Evolutionary conservation across 2,797 vertebrate genomes (phyloP).

Genomic region (Phoeniculus purpureus): DNA sequence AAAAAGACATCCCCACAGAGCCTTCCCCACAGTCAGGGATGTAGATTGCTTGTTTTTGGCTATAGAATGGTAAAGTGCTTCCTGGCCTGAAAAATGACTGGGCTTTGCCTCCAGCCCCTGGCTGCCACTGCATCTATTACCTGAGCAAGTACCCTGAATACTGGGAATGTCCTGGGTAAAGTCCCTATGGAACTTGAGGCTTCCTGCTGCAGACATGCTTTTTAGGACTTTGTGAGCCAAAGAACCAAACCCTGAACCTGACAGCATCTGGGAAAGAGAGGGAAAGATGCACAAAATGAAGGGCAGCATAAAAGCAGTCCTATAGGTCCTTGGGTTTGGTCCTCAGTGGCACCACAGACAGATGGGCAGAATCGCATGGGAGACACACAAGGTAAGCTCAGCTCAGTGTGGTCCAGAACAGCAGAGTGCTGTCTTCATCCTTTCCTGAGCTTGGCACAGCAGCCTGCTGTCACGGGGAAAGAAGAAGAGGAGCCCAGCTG

Average conservation of each 20-base stretch:
- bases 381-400: not conserved
- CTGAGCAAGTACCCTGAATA: not conserved
- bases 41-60: not conserved
- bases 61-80: not conserved
- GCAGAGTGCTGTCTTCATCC: not conserved
- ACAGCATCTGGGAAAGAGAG: not conserved
- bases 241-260: not conserved
- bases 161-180: not conserved
- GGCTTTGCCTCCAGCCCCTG: not conserved
- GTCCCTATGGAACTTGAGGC: not conserved
- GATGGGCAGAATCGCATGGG: fast-evolving
- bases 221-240: not conserved
- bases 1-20: not conserved
- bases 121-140: not conserved
- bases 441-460: not conserved
- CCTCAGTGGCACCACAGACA: not conserved
- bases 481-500: not conserved
- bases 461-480: not conserved
- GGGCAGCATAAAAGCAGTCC: not conserved
- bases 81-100: not conserved
- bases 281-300: not conserved
- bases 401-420: not conserved
- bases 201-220: not conserved
- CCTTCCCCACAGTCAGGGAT: not conserved
- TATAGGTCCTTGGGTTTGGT: not conserved